Evolutionary conservation across 1,140 invertebrate species (phyloP).

Genomic region (Plutomurus gul): DNA sequence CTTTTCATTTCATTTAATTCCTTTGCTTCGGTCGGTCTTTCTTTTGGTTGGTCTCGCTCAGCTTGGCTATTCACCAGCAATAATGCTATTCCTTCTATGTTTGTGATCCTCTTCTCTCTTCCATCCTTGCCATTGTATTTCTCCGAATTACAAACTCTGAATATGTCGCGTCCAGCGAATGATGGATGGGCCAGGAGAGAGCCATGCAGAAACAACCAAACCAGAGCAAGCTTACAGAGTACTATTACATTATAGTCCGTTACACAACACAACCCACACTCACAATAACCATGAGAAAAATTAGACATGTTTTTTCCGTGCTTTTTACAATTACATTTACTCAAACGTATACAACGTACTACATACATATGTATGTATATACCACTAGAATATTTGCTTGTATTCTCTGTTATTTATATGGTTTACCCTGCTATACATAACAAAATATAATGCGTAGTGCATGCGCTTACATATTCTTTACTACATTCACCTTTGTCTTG

Average conservation of each 20-base stretch:
- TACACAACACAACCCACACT: background rate
- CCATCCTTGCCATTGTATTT: conserved; percentile 49
- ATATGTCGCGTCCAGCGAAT: conserved; percentile 51
- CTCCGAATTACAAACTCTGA: conserved; percentile 53
- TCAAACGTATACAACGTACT: background rate
- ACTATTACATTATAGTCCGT: background rate
- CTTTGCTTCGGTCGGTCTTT: conserved; percentile 16
- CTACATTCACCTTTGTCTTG: background rate
- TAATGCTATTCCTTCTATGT: background rate
- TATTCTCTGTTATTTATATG: too few relatives aligned
- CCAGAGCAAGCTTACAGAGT: conserved; percentile 2
- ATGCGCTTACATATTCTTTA: background rate
- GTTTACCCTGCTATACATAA: too few relatives aligned
- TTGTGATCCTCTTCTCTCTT: background rate
- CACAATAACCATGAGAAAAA: conserved; percentile 4
- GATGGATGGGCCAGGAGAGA: conserved; percentile 48
- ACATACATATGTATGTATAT: background rate
- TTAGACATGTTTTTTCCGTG: conserved; percentile 9
- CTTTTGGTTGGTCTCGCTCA: background rate
- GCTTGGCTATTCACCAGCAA: background rate
- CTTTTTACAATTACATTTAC: background rate
- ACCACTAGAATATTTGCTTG: background rate
- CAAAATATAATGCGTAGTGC: background rate
- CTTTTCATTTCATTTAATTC: conserved; percentile 30
- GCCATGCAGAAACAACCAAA: conserved; percentile 20